phyloP scores from a whole-genome alignment of 2,888 invertebrate species.

The Drosophila colorata region DNA sequence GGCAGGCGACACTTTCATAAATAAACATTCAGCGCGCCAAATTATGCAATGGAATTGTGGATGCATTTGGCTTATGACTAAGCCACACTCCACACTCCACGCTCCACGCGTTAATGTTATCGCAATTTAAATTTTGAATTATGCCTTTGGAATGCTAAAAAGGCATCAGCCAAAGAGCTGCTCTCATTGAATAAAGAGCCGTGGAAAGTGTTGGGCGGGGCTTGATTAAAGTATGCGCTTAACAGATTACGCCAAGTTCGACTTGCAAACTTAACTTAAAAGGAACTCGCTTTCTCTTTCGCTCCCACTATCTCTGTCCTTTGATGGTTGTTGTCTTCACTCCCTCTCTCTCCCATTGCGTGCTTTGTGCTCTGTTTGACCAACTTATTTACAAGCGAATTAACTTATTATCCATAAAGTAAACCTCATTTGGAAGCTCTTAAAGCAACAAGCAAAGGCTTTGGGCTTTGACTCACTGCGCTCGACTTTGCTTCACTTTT shows the following conservation, averaged over 20 bases:
- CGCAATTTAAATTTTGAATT: conserved; percentile 76
- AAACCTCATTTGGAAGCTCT: conserved; percentile 76
- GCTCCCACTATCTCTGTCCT: not conserved
- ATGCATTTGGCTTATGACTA: conserved; percentile 62
- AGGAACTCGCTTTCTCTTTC: not conserved
- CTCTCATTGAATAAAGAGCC: not conserved
- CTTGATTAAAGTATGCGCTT: not conserved
- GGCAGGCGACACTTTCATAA: conserved; percentile 71
- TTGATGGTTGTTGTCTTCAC: no score
- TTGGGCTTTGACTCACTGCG: conserved; percentile 19
- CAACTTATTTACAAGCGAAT: conserved; percentile 79
- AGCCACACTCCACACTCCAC: conserved; percentile 38
- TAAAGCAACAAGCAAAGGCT: conserved; percentile 63
- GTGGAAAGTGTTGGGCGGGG: not conserved
- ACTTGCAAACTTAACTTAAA: not conserved
- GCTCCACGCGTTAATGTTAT: conserved; percentile 61
- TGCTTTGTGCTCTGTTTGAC: conserved; percentile 22
- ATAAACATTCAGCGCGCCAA: conserved; percentile 67
- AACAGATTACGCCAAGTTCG: conserved; percentile 13
- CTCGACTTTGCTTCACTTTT: conserved; percentile 47
- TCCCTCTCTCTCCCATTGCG: not conserved
- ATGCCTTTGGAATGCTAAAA: conserved; percentile 64
- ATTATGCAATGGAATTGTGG: conserved; percentile 67
- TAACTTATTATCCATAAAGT: conserved; percentile 80
- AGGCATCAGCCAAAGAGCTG: conserved; percentile 9